Percentiles rank a stretch among this genome's conserved stretches.
These are phyloP conservation scores for Fratercula arctica DNA, from an alignment of 2,797 vertebrate species.

Conservation along the genomic window DNA sequence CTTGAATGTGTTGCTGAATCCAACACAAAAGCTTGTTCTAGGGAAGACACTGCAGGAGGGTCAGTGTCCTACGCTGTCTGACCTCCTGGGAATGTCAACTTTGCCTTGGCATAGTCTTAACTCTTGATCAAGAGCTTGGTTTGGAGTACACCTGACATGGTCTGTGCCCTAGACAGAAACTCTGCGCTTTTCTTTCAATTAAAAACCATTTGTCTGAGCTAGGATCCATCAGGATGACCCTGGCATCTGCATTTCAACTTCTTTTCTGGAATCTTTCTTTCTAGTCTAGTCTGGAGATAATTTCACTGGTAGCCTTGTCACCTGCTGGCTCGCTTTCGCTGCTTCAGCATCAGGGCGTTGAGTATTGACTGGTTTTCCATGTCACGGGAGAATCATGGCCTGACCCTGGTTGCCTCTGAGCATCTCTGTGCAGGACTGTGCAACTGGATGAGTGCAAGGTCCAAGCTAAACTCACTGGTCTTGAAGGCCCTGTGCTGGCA, in stretches of 20 bases:
- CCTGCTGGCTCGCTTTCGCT: neutral
- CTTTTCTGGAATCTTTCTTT: neutral
- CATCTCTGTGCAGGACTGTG: neutral
- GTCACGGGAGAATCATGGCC: neutral
- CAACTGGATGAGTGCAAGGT: neutral
- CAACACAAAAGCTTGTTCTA: neutral
- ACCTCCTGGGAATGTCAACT: neutral
- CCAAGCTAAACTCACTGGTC: neutral
- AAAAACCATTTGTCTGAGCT: neutral
- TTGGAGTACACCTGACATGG: neutral
- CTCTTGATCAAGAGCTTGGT: neutral
- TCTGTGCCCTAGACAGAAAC: neutral
- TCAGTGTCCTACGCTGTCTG: neutral
- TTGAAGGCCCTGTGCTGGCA: neutral
- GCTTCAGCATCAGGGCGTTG: neutral
- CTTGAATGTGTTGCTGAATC: neutral
- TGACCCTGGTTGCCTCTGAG: neutral
- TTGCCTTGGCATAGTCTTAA: neutral
- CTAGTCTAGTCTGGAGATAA: neutral
- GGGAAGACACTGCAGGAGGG: neutral
- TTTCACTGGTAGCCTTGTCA: neutral
- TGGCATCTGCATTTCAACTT: neutral
- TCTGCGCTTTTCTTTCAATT: neutral
- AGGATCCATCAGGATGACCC: neutral
- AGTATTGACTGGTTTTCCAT: neutral